Evolutionary conservation across 2,888 invertebrate species (phyloP), one percentile per base, ranked within the genome.

Genomic region (Chrysotoxum bicinctum): DNA sequence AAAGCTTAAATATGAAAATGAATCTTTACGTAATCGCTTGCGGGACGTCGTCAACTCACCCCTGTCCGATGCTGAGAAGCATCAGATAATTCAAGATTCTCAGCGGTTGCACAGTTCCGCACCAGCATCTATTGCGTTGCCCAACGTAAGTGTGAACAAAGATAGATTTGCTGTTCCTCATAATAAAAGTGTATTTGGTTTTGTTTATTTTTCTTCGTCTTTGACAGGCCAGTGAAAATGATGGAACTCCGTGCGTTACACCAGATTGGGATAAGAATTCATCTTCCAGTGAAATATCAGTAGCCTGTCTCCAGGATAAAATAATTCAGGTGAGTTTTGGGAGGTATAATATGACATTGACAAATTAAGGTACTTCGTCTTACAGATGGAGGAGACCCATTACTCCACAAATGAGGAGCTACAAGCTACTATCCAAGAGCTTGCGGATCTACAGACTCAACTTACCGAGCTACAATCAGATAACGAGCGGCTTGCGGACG

Each of bases 241-340:
- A 93, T 88, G 94, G 94, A 88, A 95, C 95, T 19, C 94, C 95
- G n/a, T 95, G 95, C 77, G 93, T 94, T 87, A 96, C 96, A 9
- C 96, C 96, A 8, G 97, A 97, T 88, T 98, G 98, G 98, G 98
- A 98, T 92, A 97, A 97, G 91, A 96, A 97, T 91, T 97, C 97
- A 76, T 96, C 96, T 54, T 96, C 97, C 84, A 97, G 97, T 91
- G 98, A 98, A 92, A 95, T 98, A 75, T 96, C 97, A 4, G 97
- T 98, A 86, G 98, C 98, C 21, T 98, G 98, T 91, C 93, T 97
- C 87, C 98, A 98, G 92, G 98, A 98, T 91, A 95, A 97, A 90
- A 98, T 98, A 89, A 94, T 97, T 91, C 97, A 97, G 92, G 97
- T 89, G 72, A 83, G 62, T 23, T 23, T 7, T 26, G 2, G 16